Percentiles rank a stretch among this genome's conserved stretches.
phyloP scores from a whole-genome alignment of 2,113 vertebrate species.

The Suricata suricatta region DNA sequence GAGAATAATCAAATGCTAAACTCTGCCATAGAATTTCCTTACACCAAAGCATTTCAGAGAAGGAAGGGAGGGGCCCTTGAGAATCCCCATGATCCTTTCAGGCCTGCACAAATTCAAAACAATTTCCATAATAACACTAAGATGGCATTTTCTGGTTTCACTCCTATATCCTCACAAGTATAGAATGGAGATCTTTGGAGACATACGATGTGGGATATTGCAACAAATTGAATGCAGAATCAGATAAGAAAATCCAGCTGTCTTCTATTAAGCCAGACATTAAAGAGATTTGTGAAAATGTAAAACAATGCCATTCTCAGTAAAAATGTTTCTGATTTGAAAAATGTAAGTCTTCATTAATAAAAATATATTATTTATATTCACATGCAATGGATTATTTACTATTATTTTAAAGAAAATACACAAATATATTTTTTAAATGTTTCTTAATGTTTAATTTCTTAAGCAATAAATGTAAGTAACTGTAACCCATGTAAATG shows the following conservation, averaged over 20 bases:
- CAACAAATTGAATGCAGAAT: conserved; percentile 55
- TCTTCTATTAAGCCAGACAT: conserved; percentile 2
- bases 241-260: conserved; percentile 52
- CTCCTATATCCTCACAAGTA: background rate
- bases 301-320: conserved; percentile 33
- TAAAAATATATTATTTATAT: background rate
- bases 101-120: background rate
- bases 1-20: background rate
- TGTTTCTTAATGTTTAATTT: conserved; percentile 30
- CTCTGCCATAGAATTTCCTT: background rate
- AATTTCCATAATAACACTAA: background rate
- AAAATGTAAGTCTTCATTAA: background rate
- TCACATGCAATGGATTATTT: background rate
- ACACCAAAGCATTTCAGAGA: background rate
- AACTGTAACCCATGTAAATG: background rate
- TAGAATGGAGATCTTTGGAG: background rate
- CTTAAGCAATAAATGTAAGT: background rate
- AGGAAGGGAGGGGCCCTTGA: background rate
- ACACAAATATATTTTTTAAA: background rate
- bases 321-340: conserved; percentile 41
- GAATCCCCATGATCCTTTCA: background rate
- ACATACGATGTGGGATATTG: background rate
- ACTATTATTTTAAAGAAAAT: background rate
- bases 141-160: background rate
- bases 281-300: conserved; percentile 43